Evolutionary conservation across 2,888 invertebrate species (phyloP), one percentile per base, ranked within the genome.

Genomic region (Hypomecis punctinalis): DNA sequence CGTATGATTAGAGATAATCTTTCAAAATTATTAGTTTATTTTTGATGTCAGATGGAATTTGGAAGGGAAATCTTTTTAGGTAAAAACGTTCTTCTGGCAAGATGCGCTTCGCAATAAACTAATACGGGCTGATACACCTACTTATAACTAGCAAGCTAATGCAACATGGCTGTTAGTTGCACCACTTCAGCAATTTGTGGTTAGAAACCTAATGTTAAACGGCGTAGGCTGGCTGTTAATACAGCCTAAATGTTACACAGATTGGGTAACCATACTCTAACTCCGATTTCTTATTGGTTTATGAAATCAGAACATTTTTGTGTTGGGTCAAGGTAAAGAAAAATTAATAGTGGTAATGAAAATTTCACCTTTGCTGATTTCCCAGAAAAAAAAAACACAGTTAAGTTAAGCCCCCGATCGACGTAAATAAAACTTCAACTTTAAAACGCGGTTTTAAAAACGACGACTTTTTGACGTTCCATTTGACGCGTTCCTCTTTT

Each of bases 201-300:
- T 80, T 75, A 73, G 73, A 78, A 77, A 73, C 68, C 66, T 70
- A 74, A 71, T 73, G 74, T 60, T 76, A 73, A 72, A 68, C 67
- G 61, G 68, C 69, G 72, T 73, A 67, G 68, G 61, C 48, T 46
- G 51, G 55, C 13, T 61, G 43, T 53, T 57, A 35, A 39, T 42
- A 53, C 11, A 57, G 35, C 37, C 63, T 58, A 48, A 66, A 51
- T 39, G 52, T 55, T 57, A 53, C 53, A 57, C 52, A 42, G 53
- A 54, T 63, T 58, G 43, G 13, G 58, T 46, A 61, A 53, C 33
- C 33, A 54, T 59, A 37, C 33, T 58, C 52, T 46, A 35, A 45
- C 52, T 52, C 43, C 9, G 33, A 46, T 48, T 62, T 56, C 49
- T 51, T 52, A 7, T 63, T 40, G 47, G 10, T 33, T 57, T 46